Conservation (phyloP, 2,888 invertebrate genomes). For the Brachyptera putata region DNA sequence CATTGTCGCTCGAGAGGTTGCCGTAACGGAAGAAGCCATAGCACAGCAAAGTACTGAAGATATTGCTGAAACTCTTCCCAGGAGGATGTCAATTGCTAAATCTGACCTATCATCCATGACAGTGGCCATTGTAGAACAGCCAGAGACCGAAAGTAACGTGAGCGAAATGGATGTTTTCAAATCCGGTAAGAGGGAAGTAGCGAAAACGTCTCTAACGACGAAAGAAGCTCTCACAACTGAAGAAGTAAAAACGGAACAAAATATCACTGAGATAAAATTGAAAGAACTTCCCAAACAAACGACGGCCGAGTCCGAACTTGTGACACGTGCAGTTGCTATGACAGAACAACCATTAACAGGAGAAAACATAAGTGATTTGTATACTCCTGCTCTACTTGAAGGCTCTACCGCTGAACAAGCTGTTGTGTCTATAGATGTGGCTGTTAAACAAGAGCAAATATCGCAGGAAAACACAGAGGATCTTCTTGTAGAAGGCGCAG, state of each 20-base stretch:
- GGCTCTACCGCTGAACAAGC: neutral
- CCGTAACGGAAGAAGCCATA: constrained; percentile 19
- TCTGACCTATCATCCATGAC: constrained; percentile 21
- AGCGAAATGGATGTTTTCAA: neutral
- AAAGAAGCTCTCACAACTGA: constrained; percentile 17
- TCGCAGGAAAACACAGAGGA: constrained; percentile 18
- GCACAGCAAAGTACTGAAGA: constrained; percentile 18
- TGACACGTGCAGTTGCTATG: constrained; percentile 19
- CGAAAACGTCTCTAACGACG: constrained; percentile 7
- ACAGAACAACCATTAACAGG: constrained; percentile 22
- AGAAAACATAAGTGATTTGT: constrained; percentile 15
- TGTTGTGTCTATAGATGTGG: constrained; percentile 18
- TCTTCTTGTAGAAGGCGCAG: constrained; percentile 5
- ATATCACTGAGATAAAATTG: constrained; percentile 1
- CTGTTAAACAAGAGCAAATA: constrained; percentile 21
- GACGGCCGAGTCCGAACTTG: constrained; percentile 18
- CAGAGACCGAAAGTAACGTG: neutral
- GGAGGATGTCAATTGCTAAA: constrained; percentile 9
- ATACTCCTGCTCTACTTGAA: neutral
- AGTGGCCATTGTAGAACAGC: constrained; percentile 17
- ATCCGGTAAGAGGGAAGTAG: constrained; percentile 1
- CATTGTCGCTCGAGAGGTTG: constrained; percentile 22
- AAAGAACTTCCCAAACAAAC: constrained; percentile 5
- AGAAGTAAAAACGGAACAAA: constrained; percentile 9
- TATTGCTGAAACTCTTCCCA: neutral